Evolutionary conservation across 1,140 invertebrate genomes (phyloP).

Genomic region (Ceratosolen solmsi): DNA sequence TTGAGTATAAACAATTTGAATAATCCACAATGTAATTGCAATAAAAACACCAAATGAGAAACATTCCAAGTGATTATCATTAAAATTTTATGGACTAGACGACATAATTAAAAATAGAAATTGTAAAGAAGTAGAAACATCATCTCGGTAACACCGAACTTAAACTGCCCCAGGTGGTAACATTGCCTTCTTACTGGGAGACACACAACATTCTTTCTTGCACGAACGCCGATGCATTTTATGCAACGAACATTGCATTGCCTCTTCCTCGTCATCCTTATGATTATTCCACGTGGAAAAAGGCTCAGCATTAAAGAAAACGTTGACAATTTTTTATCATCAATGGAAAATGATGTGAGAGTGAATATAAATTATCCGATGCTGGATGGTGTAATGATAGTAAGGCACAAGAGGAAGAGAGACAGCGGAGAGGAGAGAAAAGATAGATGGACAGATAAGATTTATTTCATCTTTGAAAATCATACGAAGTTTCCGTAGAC

Average conservation of each 20-base stretch:
- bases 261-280: background rate
- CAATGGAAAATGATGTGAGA: conserved; percentile 46
- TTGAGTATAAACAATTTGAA: no score
- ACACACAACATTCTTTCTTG: background rate
- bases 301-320: background rate
- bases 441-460: conserved; percentile 43
- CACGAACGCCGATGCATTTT: background rate
- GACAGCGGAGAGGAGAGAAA: background rate
- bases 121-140: background rate
- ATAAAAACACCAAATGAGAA: no score
- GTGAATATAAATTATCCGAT: conserved; percentile 40
- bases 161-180: background rate
- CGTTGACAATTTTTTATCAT: conserved; percentile 47
- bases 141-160: background rate
- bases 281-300: background rate
- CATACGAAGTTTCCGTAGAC: background rate
- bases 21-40: no score
- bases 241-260: background rate
- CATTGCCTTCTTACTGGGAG: background rate
- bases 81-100: background rate
- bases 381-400: background rate
- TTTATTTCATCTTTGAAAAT: conserved; percentile 45
- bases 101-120: background rate
- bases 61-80: no score
- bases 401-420: background rate